These are phyloP conservation scores for Brienomyrus brachyistius DNA, from an alignment of 2,113 vertebrate species.

Conservation along the genomic window DNA sequence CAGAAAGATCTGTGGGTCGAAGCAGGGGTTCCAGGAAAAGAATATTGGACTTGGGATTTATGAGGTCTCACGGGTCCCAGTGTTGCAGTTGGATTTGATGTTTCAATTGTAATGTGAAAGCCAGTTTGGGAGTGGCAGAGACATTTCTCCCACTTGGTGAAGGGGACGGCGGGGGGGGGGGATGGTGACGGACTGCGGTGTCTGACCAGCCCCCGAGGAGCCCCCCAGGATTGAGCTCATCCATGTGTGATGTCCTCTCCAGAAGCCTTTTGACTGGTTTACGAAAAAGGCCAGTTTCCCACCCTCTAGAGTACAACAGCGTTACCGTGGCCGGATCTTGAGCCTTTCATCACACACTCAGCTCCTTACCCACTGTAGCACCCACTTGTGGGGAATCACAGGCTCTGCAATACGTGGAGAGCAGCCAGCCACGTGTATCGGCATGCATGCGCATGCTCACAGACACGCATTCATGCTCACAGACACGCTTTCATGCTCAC, in stretches of 20 bases:
- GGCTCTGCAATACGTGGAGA: not conserved
- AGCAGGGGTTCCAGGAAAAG: constrained; percentile 10
- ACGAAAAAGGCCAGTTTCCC: not conserved
- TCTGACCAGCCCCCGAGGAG: not conserved
- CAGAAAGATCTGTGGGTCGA: not conserved
- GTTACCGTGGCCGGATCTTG: not conserved
- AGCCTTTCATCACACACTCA: not conserved
- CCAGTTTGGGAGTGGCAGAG: constrained; percentile 1
- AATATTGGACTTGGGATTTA: constrained; percentile 18
- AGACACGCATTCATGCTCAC: not conserved
- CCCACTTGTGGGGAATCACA: not conserved
- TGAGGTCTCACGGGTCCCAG: not conserved
- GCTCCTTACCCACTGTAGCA: not conserved
- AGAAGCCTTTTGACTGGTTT: not conserved
- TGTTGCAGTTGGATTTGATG: not conserved
- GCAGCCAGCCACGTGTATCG: not conserved
- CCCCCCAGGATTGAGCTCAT: not conserved
- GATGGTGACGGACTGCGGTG: not conserved
- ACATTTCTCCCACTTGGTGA: constrained; percentile 5
- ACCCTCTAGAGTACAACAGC: not conserved
- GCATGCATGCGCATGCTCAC: not conserved
- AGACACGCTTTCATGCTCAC: not conserved
- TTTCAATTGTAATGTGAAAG: constrained; percentile 21
- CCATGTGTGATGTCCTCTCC: not conserved
- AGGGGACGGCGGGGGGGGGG: not conserved